Percentiles rank a stretch among this genome's conserved stretches.
Conservation (phyloP, 2,888 invertebrate species). For the Cremastinae sp. region DNA sequence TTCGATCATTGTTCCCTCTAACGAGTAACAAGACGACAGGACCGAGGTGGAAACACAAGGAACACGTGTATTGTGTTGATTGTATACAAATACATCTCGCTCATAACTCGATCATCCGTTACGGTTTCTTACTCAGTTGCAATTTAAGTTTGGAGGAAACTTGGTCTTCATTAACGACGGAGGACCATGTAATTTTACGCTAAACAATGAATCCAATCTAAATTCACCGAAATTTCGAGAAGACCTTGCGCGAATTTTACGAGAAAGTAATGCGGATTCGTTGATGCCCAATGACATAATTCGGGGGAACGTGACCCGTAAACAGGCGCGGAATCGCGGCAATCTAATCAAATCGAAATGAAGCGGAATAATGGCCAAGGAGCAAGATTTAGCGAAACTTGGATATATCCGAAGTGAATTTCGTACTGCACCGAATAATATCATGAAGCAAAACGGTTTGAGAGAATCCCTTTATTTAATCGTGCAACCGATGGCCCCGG, state of each 20-base stretch:
- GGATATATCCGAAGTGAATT: constrained; percentile 8
- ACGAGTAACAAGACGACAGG: constrained; percentile 18
- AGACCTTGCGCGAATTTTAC: too few species aligned
- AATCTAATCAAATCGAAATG: too few species aligned
- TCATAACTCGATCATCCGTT: constrained; percentile 4
- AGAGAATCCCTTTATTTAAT: constrained; percentile 25
- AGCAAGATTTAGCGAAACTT: too few species aligned
- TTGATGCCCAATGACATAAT: too few species aligned
- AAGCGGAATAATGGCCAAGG: too few species aligned
- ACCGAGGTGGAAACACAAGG: constrained; percentile 6
- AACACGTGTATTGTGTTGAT: constrained; percentile 36
- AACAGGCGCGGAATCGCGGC: too few species aligned
- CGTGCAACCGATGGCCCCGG: constrained; percentile 29
- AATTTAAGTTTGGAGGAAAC: constrained; percentile 3
- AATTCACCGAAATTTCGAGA: too few species aligned
- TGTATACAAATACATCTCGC: neutral
- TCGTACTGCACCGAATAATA: constrained; percentile 17
- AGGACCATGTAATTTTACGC: too few species aligned
- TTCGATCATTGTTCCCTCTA: constrained; percentile 26
- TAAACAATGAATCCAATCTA: too few species aligned
- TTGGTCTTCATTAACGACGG: too few species aligned
- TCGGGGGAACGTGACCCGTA: too few species aligned
- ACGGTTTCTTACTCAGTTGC: constrained; percentile 18
- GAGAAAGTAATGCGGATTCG: too few species aligned
- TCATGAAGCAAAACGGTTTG: constrained; percentile 31